Evolutionary conservation across 2,113 vertebrate genomes (phyloP).

Genomic region (Motacilla tschutschensis): DNA sequence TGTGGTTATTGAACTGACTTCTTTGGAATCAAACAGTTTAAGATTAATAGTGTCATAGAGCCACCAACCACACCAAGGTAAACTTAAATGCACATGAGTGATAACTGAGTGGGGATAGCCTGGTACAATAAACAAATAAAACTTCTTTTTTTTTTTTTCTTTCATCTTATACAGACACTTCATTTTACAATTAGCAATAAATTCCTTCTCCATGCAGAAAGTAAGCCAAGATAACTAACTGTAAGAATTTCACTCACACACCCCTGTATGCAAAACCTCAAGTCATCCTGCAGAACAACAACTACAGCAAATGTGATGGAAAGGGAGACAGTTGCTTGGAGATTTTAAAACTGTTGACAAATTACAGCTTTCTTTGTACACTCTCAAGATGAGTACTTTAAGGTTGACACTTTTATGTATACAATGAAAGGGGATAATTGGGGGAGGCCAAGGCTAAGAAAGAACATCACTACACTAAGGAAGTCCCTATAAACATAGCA

Average conservation of each 20-base stretch:
- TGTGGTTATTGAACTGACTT: slow-evolving; percentile 16
- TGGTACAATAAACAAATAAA: neutral
- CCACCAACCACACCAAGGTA: neutral
- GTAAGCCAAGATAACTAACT: neutral
- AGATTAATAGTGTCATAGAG: neutral
- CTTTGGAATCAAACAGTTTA: slow-evolving; percentile 12
- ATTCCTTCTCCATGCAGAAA: slow-evolving; percentile 8
- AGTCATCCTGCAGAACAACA: neutral
- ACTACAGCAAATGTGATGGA: neutral
- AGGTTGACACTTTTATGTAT: neutral
- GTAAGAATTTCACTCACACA: neutral
- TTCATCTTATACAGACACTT: neutral
- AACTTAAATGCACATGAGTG: neutral
- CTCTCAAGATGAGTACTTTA: neutral
- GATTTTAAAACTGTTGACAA: slow-evolving; percentile 11
- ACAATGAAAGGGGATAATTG: neutral
- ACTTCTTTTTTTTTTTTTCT: neutral
- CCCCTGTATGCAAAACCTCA: neutral
- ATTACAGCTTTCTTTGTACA: neutral
- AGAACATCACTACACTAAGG: neutral
- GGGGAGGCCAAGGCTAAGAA: neutral
- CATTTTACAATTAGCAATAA: neutral
- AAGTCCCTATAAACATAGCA: neutral
- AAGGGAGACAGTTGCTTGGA: neutral
- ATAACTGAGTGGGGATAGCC: neutral